A percentile compares a stretch with the other conserved stretches of the same genome.
Evolutionary conservation across 2,797 vertebrate genomes (phyloP).

Genomic region (Paratrypauchen microcephalus): DNA sequence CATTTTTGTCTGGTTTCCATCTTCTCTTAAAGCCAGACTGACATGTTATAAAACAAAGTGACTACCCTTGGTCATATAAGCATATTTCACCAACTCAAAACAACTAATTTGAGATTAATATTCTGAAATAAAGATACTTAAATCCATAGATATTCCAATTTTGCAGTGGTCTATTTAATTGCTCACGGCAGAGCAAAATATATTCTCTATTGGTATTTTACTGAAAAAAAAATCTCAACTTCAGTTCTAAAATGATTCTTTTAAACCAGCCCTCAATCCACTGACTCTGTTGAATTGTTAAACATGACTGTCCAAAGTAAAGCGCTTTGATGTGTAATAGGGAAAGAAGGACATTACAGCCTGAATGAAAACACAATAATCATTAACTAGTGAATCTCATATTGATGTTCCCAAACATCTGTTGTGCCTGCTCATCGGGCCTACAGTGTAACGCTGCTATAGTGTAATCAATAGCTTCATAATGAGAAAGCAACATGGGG

Average conservation of each 20-base stretch:
- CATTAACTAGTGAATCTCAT: conserved; percentile 54
- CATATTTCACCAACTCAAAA: neutral
- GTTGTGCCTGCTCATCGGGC: conserved; percentile 56
- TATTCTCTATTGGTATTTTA: neutral
- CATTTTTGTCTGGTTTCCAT: neutral
- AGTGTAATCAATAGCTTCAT: conserved; percentile 71
- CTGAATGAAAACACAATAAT: conserved; percentile 44
- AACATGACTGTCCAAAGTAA: conserved; percentile 21
- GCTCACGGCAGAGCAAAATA: too few species aligned
- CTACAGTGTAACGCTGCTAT: conserved; percentile 50
- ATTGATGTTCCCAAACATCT: conserved; percentile 63
- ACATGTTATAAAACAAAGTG: neutral
- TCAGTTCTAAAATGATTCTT: neutral
- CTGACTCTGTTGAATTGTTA: neutral
- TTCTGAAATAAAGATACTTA: neutral
- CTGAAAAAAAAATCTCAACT: neutral
- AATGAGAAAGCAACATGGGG: conserved; percentile 65
- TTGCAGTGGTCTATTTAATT: neutral
- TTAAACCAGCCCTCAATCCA: too few species aligned
- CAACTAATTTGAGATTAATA: neutral
- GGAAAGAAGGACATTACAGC: conserved; percentile 32
- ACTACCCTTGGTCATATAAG: neutral
- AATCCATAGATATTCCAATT: neutral
- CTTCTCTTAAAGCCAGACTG: neutral
- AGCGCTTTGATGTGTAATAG: conserved; percentile 12